These are phyloP conservation scores for Onychomys leucogaster DNA, from an alignment of 2,797 vertebrate species.

Conservation along the genomic window DNA sequence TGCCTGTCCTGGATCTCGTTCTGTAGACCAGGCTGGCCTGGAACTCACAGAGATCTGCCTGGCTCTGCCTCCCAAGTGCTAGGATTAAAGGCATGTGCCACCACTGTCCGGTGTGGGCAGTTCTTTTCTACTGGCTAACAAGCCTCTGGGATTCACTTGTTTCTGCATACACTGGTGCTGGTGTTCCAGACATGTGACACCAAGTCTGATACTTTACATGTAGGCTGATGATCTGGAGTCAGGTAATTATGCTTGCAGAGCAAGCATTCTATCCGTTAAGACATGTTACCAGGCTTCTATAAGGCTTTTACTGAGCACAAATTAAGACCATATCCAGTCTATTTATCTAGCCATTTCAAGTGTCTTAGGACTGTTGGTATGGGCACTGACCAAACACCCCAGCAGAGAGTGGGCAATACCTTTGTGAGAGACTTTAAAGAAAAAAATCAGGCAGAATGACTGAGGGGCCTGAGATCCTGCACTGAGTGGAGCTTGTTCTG, in stretches of 20 bases:
- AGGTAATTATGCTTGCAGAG: neutral
- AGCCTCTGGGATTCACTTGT: no score
- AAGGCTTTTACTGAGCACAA: conserved; percentile 35
- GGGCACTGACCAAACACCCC: neutral
- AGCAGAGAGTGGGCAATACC: neutral
- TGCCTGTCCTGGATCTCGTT: no score
- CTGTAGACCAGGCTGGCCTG: no score
- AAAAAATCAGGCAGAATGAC: neutral
- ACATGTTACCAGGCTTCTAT: neutral
- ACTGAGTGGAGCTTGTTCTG: neutral
- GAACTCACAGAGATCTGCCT: no score
- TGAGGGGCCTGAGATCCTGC: neutral
- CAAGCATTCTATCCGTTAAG: neutral
- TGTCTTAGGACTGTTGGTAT: conserved; percentile 1
- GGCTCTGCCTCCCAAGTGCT: no score
- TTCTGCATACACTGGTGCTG: neutral
- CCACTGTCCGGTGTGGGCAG: neutral
- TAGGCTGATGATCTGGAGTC: neutral
- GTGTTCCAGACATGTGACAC: neutral
- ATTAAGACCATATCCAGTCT: conserved; percentile 37
- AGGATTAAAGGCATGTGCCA: no score
- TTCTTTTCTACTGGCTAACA: neutral
- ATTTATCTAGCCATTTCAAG: neutral
- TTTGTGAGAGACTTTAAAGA: conserved; percentile 30
- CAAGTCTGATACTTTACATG: neutral